Base-by-base conservation (phyloP, 2,113 vertebrate genomes). In the Ctenomys sociabilis region DNA sequence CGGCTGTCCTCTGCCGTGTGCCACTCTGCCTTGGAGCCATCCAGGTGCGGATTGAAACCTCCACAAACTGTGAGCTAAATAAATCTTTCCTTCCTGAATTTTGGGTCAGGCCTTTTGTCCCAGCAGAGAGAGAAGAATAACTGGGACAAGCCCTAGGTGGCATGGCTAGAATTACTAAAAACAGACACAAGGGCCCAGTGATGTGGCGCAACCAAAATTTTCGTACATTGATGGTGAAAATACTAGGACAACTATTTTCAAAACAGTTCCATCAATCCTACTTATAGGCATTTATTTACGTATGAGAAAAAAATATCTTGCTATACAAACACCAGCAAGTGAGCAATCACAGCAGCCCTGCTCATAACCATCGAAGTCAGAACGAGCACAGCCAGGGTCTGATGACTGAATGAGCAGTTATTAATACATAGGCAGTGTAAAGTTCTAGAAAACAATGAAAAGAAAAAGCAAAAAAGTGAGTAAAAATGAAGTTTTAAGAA, bases 381-480 rank as follows among this genome's bases (percentile, higher is more conserved):
- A 85, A 83, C 45, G 30, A 12, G 14, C 19, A 30, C 21, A 40
- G 26, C 32, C 4, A 24, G 11, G 12, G 14, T 83, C 40, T 61
- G 22, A 49, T 9, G 16, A 52, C 22, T 4, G 5, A 8, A 4
- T 40, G 19, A 73, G 19, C 7, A 73, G 16, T 0, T 12, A 26
- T 14, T 17, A 8, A 1, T 63, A 19, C 2, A 54, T 0, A 6
- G 3, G n/a, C 30, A 45, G 17, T 7, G 3, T 7, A 13, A 64
- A 26, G 14, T 52, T 30, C 8, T 30, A 17, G 1, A 66, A 24
- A 16, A 37, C 4, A 54, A 52, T 43, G 66, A 24, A 66, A 49
- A 26, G 21, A 70, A 49, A 24, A 3, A 54, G 61, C 5, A 24
- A 32, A 61, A 61, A 86, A 32, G 2, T n/a, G 66, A 32, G 9